Evolutionary conservation across 2,797 vertebrate species (phyloP), one percentile per base, ranked within the genome.

Genomic region (Trematomus bernacchii): DNA sequence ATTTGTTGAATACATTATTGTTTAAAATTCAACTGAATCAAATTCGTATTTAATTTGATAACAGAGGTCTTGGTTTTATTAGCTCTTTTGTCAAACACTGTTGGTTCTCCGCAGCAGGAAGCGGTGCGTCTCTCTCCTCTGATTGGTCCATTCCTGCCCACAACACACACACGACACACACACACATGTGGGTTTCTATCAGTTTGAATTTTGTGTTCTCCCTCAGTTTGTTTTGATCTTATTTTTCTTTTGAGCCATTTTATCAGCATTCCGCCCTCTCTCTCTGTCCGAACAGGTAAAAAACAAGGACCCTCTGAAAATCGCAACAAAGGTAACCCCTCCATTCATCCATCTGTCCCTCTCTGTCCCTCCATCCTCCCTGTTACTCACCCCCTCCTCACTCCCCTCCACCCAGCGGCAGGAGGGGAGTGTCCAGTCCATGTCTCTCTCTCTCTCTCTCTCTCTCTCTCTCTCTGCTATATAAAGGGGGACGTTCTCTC

Each of bases 281-380:
- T 96, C 95, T 98, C 96, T 97, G 96, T 98, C 95, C 95, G 95
- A 98, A 99, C 97, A 99, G 98, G 98, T 98, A 99, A 99, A 99
- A 99, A 99, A 98, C 96, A 97, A 95, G 98, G 97, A 97, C 95
- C 96, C 96, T 95, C 97, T 19, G 98, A 99, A 98, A 99, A 99
- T 96, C 98, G 98, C 97, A 99, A 99, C 97, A 99, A 99, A 99
- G 98, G 98, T 99, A 99, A 99, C 96, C 97, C 95, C 95, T 90
- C 92, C 93, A 92, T 90, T 86, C 91, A 93, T 95, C 94, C 96
- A 94, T 94, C 93, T 93, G 93, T 93, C 94, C 91, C 91, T 93
- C 93, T 94, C 93, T 88, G 90, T 94, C 72, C 79, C 79, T 82
- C 76, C 87, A 80, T 77, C 94, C 93, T 80, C 74, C 78, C 83